phyloP scores from a whole-genome alignment of 2,888 invertebrate genomes.

The Cepaea hortensis region DNA sequence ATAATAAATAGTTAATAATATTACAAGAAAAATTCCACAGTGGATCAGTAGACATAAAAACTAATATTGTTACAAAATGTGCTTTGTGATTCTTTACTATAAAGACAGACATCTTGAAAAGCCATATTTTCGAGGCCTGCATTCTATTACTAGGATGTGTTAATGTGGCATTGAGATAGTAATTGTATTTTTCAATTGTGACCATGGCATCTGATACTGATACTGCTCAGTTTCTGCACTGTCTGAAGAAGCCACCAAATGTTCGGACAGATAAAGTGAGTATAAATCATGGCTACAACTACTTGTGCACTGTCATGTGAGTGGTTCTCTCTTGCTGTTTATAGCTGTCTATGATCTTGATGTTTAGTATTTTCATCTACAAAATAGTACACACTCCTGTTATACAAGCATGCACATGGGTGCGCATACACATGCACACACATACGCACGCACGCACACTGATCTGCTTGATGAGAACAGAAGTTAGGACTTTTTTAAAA shows the following conservation, averaged over 20 bases:
- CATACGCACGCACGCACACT: too few species aligned
- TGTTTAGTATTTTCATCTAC: too few species aligned
- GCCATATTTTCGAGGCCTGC: neutral
- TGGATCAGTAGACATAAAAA: too few species aligned
- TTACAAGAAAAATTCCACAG: too few species aligned
- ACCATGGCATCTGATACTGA: constrained; percentile 59
- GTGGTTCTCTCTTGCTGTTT: too few species aligned
- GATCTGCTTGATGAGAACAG: too few species aligned
- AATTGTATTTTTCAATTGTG: constrained; percentile 33
- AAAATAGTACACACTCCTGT: too few species aligned
- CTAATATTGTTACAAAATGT: constrained; percentile 1
- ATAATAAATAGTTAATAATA: too few species aligned
- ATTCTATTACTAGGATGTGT: neutral
- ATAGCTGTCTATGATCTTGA: too few species aligned
- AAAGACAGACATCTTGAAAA: constrained; percentile 20
- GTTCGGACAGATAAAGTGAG: constrained; percentile 61
- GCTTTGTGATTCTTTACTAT: constrained; percentile 32
- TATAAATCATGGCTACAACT: neutral
- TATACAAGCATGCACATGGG: too few species aligned
- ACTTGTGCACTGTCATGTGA: neutral
- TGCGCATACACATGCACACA: too few species aligned
- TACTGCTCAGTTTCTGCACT: constrained; percentile 61
- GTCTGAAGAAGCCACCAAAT: constrained; percentile 66
- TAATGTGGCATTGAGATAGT: neutral
- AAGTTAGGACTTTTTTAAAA: too few species aligned